Percentiles rank a stretch among this genome's conserved stretches.
These are phyloP conservation scores for Habropoda laboriosa DNA, from an alignment of 1,140 invertebrate species.

Conservation along the genomic window DNA sequence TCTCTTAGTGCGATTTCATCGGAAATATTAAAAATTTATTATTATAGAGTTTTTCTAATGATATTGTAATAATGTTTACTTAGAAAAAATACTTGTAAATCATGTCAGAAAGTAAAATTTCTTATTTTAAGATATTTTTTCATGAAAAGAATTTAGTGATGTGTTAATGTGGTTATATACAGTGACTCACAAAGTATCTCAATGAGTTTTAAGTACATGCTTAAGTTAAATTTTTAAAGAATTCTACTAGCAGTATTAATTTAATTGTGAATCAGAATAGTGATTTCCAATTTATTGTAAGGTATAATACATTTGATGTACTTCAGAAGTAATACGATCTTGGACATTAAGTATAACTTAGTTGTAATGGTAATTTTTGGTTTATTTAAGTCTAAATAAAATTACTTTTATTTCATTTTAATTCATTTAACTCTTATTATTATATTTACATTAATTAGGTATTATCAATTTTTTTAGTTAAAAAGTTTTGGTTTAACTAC, in stretches of 20 bases:
- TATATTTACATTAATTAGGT: not conserved
- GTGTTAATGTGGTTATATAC: conserved; percentile 50
- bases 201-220: conserved; percentile 6
- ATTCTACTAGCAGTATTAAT: not conserved
- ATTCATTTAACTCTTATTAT: not conserved
- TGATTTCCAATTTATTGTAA: not conserved
- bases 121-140: not conserved
- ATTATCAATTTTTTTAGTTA: not conserved
- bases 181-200: conserved; percentile 45
- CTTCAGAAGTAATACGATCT: not conserved
- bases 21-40: not conserved
- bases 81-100: not conserved
- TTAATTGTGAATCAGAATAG: not conserved
- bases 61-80: not conserved
- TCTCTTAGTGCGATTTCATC: conserved; percentile 20
- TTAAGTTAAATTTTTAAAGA: not conserved
- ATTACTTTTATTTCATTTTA: not conserved
- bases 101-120: not conserved
- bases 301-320: not conserved
- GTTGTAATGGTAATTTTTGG: not conserved
- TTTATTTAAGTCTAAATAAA: not conserved
- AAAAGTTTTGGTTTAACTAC: not conserved
- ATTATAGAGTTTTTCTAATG: not conserved
- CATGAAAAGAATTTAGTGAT: conserved; percentile 15
- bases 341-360: conserved; percentile 1